phyloP scores from a whole-genome alignment of 2,888 invertebrate species.

The Dasypolia templi region DNA sequence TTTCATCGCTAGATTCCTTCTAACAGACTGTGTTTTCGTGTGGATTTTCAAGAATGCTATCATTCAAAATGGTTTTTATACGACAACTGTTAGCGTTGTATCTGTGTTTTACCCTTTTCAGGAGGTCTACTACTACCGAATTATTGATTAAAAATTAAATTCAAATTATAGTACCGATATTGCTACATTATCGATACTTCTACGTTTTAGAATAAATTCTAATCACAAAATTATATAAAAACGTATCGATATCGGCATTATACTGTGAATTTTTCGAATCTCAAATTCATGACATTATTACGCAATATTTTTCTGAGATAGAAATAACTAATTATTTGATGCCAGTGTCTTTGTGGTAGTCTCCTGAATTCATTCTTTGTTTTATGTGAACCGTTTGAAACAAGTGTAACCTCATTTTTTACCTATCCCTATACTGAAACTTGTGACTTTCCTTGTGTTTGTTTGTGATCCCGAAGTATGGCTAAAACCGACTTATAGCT shows the following conservation, averaged over 20 bases:
- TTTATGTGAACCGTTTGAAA: constrained; percentile 25
- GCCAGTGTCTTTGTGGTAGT: constrained; percentile 19
- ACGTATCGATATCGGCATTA: background rate
- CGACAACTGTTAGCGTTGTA: constrained; percentile 43
- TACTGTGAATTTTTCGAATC: background rate
- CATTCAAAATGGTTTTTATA: constrained; percentile 36
- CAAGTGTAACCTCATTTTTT: constrained; percentile 3
- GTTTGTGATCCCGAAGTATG: constrained; percentile 49
- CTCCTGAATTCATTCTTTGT: constrained; percentile 20
- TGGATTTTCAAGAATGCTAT: constrained; percentile 45
- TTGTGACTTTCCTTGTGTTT: constrained; percentile 38
- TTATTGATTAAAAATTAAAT: background rate
- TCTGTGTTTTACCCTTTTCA: constrained; percentile 7
- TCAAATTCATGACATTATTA: background rate
- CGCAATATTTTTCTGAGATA: background rate
- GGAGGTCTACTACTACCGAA: constrained; percentile 29
- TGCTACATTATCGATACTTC: background rate
- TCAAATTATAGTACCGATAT: background rate
- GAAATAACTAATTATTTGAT: background rate
- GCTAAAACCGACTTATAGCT: constrained; percentile 48
- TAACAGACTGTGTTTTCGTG: constrained; percentile 66
- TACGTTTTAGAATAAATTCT: background rate
- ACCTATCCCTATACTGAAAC: constrained; percentile 1
- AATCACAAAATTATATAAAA: background rate
- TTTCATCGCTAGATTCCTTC: constrained; percentile 68